phyloP scores from a whole-genome alignment of 2,113 vertebrate genomes.

The Apteryx owenii region DNA sequence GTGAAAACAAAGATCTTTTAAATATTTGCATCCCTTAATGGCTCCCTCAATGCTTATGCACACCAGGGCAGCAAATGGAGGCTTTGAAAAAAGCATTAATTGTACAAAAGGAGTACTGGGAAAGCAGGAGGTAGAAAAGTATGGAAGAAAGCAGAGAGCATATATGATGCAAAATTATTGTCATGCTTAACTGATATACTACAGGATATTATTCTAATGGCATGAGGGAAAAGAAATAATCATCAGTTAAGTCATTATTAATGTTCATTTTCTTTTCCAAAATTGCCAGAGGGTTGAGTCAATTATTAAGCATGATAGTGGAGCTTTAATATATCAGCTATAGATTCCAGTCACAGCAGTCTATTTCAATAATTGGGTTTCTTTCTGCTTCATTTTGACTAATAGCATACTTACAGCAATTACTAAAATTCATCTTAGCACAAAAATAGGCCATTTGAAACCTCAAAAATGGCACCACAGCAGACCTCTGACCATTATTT shows the following conservation, averaged over 20 bases:
- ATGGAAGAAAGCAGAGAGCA: neutral
- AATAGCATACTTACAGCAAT: slow-evolving; percentile 67
- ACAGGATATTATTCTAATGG: slow-evolving; percentile 31
- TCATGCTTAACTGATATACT: slow-evolving; percentile 40
- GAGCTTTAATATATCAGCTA: slow-evolving; percentile 65
- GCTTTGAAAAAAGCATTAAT: neutral
- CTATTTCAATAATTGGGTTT: slow-evolving; percentile 72
- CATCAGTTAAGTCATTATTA: slow-evolving; percentile 61
- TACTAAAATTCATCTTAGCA: slow-evolving; percentile 62
- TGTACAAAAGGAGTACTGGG: neutral
- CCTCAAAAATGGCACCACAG: slow-evolving; percentile 23
- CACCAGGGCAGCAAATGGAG: neutral
- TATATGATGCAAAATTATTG: neutral
- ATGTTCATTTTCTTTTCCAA: slow-evolving; percentile 63
- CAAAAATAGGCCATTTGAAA: slow-evolving; percentile 42
- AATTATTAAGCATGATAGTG: slow-evolving; percentile 69
- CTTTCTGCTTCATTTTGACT: slow-evolving; percentile 69
- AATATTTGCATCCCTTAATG: neutral
- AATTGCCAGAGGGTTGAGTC: slow-evolving; percentile 46
- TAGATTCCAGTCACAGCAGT: slow-evolving; percentile 72
- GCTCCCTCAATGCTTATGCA: neutral
- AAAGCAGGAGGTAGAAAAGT: neutral
- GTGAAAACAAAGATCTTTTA: neutral
- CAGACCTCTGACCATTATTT: neutral
- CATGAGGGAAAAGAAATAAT: slow-evolving; percentile 37